phyloP scores from a whole-genome alignment of 2,113 vertebrate genomes.

The Oryzias javanicus region DNA sequence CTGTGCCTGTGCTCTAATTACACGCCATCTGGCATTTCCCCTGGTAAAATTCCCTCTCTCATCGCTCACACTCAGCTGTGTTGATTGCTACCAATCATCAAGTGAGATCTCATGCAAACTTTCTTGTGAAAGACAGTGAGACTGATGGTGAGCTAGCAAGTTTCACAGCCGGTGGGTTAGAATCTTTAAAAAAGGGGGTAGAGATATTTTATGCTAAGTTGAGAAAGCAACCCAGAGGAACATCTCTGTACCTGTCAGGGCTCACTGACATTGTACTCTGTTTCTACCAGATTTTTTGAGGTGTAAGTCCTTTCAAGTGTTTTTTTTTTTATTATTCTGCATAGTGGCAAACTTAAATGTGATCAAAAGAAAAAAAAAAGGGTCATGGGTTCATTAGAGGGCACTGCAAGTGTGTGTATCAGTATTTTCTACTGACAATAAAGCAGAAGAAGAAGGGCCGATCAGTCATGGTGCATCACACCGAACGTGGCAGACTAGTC shows the following conservation, averaged over 20 bases:
- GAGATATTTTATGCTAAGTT: constrained; percentile 36
- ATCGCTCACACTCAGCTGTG: constrained; percentile 60
- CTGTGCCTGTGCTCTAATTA: constrained; percentile 69
- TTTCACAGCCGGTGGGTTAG: constrained; percentile 28
- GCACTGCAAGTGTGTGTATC: no score
- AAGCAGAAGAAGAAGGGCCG: no score
- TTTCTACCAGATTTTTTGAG: no score
- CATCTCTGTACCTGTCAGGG: constrained; percentile 36
- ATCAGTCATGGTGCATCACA: no score
- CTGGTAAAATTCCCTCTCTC: constrained; percentile 67
- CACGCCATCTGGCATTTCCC: constrained; percentile 73
- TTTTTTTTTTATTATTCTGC: no score
- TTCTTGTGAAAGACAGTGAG: constrained; percentile 50
- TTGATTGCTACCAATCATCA: constrained; percentile 67
- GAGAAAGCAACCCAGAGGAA: constrained; percentile 38
- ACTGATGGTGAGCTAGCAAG: constrained; percentile 39
- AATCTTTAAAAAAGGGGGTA: constrained; percentile 6
- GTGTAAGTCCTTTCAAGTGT: no score
- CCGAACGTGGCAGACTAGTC: no score
- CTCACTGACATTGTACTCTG: constrained; percentile 34
- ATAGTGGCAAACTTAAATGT: no score
- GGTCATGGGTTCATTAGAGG: no score
- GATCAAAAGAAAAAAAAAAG: no score
- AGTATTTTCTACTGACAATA: no score
- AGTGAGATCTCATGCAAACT: constrained; percentile 62